Base-by-base conservation (phyloP, 2,113 vertebrate genomes). In the Verasper variegatus region DNA sequence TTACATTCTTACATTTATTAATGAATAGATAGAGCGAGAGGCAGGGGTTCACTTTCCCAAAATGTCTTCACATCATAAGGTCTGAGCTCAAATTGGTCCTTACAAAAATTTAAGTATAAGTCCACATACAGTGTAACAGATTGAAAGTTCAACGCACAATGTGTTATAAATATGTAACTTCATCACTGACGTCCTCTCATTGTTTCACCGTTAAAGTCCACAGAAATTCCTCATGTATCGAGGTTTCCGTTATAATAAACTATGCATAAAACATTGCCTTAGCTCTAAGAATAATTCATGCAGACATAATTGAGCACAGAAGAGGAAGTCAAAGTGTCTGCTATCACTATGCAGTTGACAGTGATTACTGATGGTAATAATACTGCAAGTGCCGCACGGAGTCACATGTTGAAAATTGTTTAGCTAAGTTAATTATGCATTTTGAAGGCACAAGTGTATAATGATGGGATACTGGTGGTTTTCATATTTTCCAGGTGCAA, bases 261-360 rank as follows among this genome's bases (percentile, higher is more conserved):
- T 61, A 81, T 84, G 69, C 61, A 86, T 86, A 70, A 83, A 88
- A 79, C 76, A 84, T 78, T 56, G 67, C 63, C 68, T 86, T 82
- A 78, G 68, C 77, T 83, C 60, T 27, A 42, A 62, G 71, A 89
- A 87, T 77, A 68, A 82, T 91, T 85, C 77, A 89, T 70, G 72
- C 64, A 80, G 60, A 80, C 74, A 81, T 78, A 78, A 81, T 81
- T 81, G 76, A 85, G 84, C 78, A 71, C 27, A 49, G 81, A 82
- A 23, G 74, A 79, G 58, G 42, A 47, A 80, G 71, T 80, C 56
- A 83, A 73, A 74, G 76, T 77, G 66, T 81, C 74, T 75, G 66
- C 80, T 76, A 0, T 51, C 51, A 82, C 55, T 82, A 47, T 27
- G 45, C 54, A 27, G 51, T 40, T 76, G 76, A 72, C 78, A 72